These are phyloP conservation scores for Hirtodrosophila histrioides DNA, from an alignment of 2,888 invertebrate species.

Conservation along the genomic window DNA sequence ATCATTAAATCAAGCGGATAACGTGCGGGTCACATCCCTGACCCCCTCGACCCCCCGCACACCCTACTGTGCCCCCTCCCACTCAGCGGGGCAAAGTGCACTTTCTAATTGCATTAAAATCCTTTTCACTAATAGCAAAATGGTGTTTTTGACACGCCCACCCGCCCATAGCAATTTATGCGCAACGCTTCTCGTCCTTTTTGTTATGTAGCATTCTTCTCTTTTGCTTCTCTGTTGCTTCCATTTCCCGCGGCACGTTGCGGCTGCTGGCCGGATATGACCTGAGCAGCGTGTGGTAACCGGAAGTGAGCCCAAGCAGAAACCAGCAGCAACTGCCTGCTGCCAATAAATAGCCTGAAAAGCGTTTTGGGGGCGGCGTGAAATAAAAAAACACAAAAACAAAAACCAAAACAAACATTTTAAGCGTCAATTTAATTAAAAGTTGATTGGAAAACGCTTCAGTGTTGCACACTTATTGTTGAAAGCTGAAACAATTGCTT, in stretches of 20 bases:
- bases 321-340: neutral
- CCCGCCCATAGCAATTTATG: slow-evolving; percentile 55
- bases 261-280: slow-evolving; percentile 5
- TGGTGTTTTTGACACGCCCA: slow-evolving; percentile 61
- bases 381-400: too few relatives aligned
- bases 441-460: too few relatives aligned
- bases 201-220: slow-evolving; percentile 1
- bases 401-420: too few relatives aligned
- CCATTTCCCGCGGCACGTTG: slow-evolving; percentile 20
- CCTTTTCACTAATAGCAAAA: slow-evolving; percentile 70
- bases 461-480: too few relatives aligned
- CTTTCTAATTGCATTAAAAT: slow-evolving; percentile 77
- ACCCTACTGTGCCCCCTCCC: neutral
- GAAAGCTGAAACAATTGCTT: too few relatives aligned
- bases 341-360: too few relatives aligned
- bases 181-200: slow-evolving; percentile 46
- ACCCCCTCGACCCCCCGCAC: neutral
- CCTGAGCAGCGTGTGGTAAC: slow-evolving; percentile 8
- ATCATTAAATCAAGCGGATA: slow-evolving; percentile 41
- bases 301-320: slow-evolving; percentile 3
- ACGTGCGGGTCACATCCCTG: neutral
- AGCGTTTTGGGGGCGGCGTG: too few relatives aligned
- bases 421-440: too few relatives aligned
- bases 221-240: slow-evolving; percentile 8
- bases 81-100: slow-evolving; percentile 54